phyloP scores from a whole-genome alignment of 2,888 invertebrate species.

The Spilarctia lutea region DNA sequence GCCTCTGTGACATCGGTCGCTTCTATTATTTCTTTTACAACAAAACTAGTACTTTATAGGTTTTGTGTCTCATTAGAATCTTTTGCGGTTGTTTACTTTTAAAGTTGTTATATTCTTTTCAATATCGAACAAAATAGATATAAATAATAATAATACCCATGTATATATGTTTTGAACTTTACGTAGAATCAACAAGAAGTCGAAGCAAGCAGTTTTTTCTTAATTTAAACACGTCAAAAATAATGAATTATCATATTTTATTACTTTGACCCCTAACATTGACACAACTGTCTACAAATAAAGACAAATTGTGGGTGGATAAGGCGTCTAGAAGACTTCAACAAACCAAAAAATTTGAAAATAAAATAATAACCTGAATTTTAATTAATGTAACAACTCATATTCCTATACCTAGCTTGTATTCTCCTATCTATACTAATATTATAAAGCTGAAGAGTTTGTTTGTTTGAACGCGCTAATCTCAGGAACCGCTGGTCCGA shows the following conservation, averaged over 20 bases:
- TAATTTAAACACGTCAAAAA: background rate
- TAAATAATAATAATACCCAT: background rate
- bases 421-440: too few relatives aligned
- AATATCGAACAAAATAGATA: slow-evolving; percentile 10
- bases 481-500: too few relatives aligned
- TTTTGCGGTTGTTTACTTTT: slow-evolving; percentile 48
- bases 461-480: too few relatives aligned
- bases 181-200: background rate
- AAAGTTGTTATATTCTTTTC: slow-evolving; percentile 35
- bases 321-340: background rate
- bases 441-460: too few relatives aligned
- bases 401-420: too few relatives aligned
- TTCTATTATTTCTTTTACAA: slow-evolving; percentile 67
- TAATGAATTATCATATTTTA: background rate
- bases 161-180: background rate
- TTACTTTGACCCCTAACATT: slow-evolving; percentile 17
- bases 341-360: background rate
- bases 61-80: slow-evolving; percentile 59
- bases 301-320: slow-evolving; percentile 10
- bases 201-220: background rate
- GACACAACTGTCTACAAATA: slow-evolving; percentile 8
- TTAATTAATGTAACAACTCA: background rate
- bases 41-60: slow-evolving; percentile 68
- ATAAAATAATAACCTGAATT: background rate
- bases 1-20: slow-evolving; percentile 66